Percentiles rank a stretch among this genome's conserved stretches.
Evolutionary conservation across 2,888 invertebrate genomes (phyloP).

Genomic region (Zootermopsis nevadensis): DNA sequence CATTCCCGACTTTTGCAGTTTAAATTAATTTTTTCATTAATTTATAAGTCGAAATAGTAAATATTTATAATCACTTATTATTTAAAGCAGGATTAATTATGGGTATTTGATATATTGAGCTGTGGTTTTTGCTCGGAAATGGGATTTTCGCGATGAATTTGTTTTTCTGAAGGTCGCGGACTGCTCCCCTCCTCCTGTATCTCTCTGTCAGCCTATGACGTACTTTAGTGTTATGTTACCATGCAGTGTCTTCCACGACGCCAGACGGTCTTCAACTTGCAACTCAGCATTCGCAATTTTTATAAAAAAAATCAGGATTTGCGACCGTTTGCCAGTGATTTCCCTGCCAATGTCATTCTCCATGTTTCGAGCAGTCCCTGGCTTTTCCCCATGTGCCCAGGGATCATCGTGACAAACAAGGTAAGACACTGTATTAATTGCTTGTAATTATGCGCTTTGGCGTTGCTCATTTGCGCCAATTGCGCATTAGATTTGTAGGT

Average conservation of each 20-base stretch:
- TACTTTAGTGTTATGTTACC: slow-evolving; percentile 1
- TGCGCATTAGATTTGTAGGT: background rate
- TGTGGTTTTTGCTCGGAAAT: background rate
- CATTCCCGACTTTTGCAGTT: slow-evolving; percentile 37
- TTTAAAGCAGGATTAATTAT: background rate
- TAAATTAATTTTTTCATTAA: slow-evolving; percentile 14
- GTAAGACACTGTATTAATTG: background rate
- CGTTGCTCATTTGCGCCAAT: background rate
- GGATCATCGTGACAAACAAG: background rate
- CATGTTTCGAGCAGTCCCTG: background rate
- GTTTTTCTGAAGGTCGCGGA: slow-evolving; percentile 10
- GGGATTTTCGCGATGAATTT: background rate
- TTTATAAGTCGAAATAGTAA: background rate
- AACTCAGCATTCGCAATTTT: background rate
- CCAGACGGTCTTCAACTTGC: background rate
- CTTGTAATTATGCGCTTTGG: background rate
- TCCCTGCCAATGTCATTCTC: background rate
- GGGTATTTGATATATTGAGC: background rate
- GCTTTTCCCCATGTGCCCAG: no score
- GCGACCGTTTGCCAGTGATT: background rate
- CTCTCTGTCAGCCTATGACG: background rate
- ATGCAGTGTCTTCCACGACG: background rate
- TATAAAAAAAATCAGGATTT: background rate
- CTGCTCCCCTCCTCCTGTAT: background rate
- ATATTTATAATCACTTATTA: background rate